A percentile compares a stretch with the other conserved stretches of the same genome.
phyloP scores from a whole-genome alignment of 2,888 invertebrate genomes.

The Sarcophaga variegata region DNA sequence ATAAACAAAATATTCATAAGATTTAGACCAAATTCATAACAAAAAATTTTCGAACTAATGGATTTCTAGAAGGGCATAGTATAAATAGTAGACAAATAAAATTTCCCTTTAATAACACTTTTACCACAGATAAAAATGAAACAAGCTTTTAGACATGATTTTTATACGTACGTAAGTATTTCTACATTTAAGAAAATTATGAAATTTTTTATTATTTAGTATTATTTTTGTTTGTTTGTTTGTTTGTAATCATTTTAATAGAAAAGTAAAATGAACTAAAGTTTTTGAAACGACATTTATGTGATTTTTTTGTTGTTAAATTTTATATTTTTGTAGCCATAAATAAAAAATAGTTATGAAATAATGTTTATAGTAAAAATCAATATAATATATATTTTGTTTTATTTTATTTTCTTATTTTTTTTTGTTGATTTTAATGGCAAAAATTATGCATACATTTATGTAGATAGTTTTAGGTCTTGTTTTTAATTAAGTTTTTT shows the following conservation, averaged over 20 bases:
- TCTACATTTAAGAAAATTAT: slow-evolving; percentile 71
- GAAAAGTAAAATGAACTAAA: slow-evolving; percentile 49
- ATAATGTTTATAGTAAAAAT: slow-evolving; percentile 40
- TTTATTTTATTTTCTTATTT: slow-evolving; percentile 33
- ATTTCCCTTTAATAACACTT: too few relatives aligned
- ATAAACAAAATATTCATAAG: too few relatives aligned
- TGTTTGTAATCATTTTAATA: slow-evolving; percentile 54
- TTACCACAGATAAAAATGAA: slow-evolving; percentile 22
- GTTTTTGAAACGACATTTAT: slow-evolving; percentile 46
- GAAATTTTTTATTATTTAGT: slow-evolving; percentile 60
- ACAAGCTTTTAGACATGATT: slow-evolving; percentile 19
- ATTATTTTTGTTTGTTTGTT: slow-evolving; percentile 60
- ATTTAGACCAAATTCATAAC: too few relatives aligned
- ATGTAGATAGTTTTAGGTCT: slow-evolving; percentile 66
- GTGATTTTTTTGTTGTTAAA: slow-evolving; percentile 61
- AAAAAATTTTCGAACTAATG: too few relatives aligned
- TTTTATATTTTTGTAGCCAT: slow-evolving; percentile 60
- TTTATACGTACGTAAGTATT: slow-evolving; percentile 53
- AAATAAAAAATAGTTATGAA: slow-evolving; percentile 46
- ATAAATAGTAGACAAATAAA: too few relatives aligned
- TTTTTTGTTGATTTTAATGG: slow-evolving; percentile 45
- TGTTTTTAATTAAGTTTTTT: slow-evolving; percentile 48
- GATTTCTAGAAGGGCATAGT: too few relatives aligned
- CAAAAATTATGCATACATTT: slow-evolving; percentile 62
- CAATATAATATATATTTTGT: slow-evolving; percentile 37